phyloP scores from a whole-genome alignment of 2,113 vertebrate species.

The Microcebus jonahi region DNA sequence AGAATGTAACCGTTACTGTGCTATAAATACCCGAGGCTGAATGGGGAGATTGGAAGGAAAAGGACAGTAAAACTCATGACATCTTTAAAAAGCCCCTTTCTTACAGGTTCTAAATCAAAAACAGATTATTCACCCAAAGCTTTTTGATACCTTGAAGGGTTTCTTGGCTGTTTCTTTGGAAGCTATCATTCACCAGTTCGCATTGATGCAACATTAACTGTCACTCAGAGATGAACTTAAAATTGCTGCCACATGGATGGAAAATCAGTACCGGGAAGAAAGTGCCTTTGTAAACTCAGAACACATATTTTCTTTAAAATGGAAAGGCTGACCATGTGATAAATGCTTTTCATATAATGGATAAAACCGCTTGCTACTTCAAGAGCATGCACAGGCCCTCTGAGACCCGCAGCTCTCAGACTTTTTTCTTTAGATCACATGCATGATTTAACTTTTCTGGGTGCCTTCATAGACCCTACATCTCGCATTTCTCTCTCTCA shows the following conservation, averaged over 20 bases:
- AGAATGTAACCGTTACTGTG: constrained; percentile 35
- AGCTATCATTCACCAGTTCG: constrained; percentile 67
- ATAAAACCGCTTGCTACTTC: constrained; percentile 32
- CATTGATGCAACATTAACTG: constrained; percentile 70
- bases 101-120: constrained; percentile 72
- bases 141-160: constrained; percentile 75
- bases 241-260: constrained; percentile 68
- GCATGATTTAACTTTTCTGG: neutral
- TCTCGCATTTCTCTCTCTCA: neutral
- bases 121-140: constrained; percentile 75
- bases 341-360: constrained; percentile 55
- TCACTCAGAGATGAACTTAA: constrained; percentile 72
- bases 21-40: constrained; percentile 65
- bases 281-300: constrained; percentile 69
- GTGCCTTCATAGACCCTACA: neutral
- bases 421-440: neutral
- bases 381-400: neutral
- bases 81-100: constrained; percentile 69
- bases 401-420: neutral
- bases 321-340: constrained; percentile 67
- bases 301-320: constrained; percentile 76
- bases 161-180: constrained; percentile 73
- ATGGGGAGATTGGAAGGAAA: constrained; percentile 5
- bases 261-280: constrained; percentile 71
- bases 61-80: constrained; percentile 36